Conservation (phyloP, 2,113 vertebrate genomes). For the Sitta europaea region DNA sequence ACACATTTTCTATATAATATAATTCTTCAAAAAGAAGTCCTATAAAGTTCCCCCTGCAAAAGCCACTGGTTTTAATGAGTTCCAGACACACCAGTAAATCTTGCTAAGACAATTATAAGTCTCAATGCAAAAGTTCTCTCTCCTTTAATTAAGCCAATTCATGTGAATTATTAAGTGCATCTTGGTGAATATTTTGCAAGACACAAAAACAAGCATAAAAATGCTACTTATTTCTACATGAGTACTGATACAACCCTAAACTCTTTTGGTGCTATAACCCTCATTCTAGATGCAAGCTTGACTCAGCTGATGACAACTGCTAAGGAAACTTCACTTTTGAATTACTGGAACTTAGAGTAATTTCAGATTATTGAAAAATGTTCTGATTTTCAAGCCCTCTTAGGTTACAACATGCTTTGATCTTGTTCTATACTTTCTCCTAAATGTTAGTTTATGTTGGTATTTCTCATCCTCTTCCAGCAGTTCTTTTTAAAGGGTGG, state of each 20-base stretch:
- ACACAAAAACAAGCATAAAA: not conserved
- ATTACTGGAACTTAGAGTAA: conserved; percentile 34
- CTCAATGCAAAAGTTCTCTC: not conserved
- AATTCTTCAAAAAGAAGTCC: not conserved
- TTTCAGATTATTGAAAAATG: conserved; percentile 29
- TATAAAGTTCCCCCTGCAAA: not conserved
- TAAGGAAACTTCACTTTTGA: conserved; percentile 35
- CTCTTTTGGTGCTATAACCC: not conserved
- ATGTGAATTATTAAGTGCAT: not conserved
- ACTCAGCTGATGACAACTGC: conserved; percentile 18
- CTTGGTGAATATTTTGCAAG: not conserved
- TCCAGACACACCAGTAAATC: not conserved
- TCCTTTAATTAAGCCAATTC: not conserved
- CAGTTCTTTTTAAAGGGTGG: not conserved
- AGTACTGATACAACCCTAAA: not conserved
- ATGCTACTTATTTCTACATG: not conserved
- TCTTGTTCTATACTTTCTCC: not conserved
- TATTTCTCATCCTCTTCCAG: not conserved
- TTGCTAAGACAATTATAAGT: not conserved
- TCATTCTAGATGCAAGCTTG: conserved; percentile 25
- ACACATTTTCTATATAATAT: not conserved
- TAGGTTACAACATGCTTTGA: conserved; percentile 70
- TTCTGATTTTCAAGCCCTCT: conserved; percentile 66
- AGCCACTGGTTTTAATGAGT: not conserved
- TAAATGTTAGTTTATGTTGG: not conserved